phyloP scores from a whole-genome alignment of 2,888 invertebrate species.

The Proisotoma minuta region DNA sequence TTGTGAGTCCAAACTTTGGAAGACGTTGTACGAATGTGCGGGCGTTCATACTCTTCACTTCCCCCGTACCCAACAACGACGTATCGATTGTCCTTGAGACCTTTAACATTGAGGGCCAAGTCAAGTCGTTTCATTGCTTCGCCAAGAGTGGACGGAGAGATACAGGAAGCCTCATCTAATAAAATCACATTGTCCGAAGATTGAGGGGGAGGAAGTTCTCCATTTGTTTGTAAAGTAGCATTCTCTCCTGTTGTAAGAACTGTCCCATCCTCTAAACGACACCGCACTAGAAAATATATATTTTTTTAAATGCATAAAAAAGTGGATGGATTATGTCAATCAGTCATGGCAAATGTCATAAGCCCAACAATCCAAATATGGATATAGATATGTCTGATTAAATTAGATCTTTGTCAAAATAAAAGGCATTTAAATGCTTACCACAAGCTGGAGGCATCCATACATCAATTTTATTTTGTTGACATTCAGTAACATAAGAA shows the following conservation, averaged over 20 bases:
- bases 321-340: too few relatives aligned
- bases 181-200: conserved; percentile 55
- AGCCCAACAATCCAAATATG: too few relatives aligned
- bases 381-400: too few relatives aligned
- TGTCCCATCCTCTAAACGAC: conserved; percentile 49
- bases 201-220: conserved; percentile 45
- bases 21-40: conserved; percentile 52
- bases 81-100: conserved; percentile 51
- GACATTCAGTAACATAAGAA: conserved; percentile 53
- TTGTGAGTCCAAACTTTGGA: conserved; percentile 49
- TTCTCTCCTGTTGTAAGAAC: conserved; percentile 49
- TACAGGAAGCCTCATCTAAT: conserved; percentile 53
- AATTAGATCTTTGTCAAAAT: too few relatives aligned
- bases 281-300: conserved; percentile 47
- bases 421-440: conserved; percentile 48
- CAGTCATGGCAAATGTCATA: too few relatives aligned
- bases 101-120: conserved; percentile 47
- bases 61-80: conserved; percentile 54
- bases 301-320: background rate
- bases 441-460: conserved; percentile 53
- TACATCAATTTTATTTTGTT: conserved; percentile 51
- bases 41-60: conserved; percentile 48
- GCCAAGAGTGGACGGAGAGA: conserved; percentile 43
- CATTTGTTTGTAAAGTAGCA: conserved; percentile 43
- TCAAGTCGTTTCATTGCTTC: conserved; percentile 46